Evolutionary conservation across 2,888 invertebrate genomes (phyloP).

Genomic region (Tholera decimalis): DNA sequence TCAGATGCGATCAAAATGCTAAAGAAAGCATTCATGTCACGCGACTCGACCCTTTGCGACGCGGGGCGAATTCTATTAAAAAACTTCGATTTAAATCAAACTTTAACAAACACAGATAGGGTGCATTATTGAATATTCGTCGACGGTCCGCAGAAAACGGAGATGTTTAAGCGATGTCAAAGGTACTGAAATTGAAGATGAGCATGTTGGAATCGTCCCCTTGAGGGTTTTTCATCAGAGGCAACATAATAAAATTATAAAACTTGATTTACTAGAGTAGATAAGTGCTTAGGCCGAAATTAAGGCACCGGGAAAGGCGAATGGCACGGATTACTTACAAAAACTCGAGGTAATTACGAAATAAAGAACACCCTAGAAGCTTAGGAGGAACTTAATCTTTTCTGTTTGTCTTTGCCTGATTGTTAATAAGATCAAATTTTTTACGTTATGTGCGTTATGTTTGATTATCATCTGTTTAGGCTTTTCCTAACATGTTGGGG

Average conservation of each 20-base stretch:
- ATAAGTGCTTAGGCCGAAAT: conserved; percentile 46
- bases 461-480: too few species aligned
- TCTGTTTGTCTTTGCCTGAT: conserved; percentile 11
- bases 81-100: conserved; percentile 47
- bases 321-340: conserved; percentile 53
- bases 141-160: conserved; percentile 37
- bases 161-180: conserved; percentile 63
- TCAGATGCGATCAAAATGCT: conserved; percentile 69
- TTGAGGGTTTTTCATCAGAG: conserved; percentile 56
- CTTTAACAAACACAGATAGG: conserved; percentile 40
- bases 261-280: conserved; percentile 57
- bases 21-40: conserved; percentile 72
- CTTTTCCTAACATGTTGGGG: too few species aligned
- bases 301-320: conserved; percentile 29
- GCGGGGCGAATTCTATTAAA: conserved; percentile 63
- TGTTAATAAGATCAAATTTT: too few species aligned
- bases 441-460: too few species aligned
- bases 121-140: conserved; percentile 31
- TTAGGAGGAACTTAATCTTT: conserved; percentile 24
- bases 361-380: conserved; percentile 18
- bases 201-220: conserved; percentile 55
- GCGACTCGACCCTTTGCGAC: conserved; percentile 58
- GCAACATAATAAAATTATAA: conserved; percentile 60
- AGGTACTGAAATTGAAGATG: conserved; percentile 65
- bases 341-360: conserved; percentile 32